Percentiles rank a stretch among this genome's conserved stretches.
These are phyloP conservation scores for Oxytorus armatus DNA, from an alignment of 2,888 invertebrate species.

Conservation along the genomic window DNA sequence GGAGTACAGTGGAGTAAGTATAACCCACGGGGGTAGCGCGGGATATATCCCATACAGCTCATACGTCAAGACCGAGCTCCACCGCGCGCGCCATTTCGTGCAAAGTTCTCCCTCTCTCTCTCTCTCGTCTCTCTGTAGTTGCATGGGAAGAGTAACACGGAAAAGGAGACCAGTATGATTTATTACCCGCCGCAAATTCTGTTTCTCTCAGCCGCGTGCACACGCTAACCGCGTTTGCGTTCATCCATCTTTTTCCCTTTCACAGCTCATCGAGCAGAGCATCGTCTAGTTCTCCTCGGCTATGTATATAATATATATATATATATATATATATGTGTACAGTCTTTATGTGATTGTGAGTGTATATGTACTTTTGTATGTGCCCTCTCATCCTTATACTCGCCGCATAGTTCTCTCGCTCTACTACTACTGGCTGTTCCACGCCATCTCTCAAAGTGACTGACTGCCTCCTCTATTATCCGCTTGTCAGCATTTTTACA, in stretches of 20 bases:
- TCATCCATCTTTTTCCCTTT: conserved; percentile 85
- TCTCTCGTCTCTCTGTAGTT: conserved; percentile 41
- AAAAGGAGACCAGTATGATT: conserved; percentile 82
- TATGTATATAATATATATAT: too few relatives aligned
- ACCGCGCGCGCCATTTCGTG: conserved; percentile 60
- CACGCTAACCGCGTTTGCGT: conserved; percentile 83
- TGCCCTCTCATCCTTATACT: conserved; percentile 55
- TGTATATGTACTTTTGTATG: conserved; percentile 18
- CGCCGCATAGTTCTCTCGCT: conserved; percentile 59
- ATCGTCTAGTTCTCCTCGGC: conserved; percentile 57
- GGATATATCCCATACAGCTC: conserved; percentile 55
- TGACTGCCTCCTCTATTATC: conserved; percentile 84
- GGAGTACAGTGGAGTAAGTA: conserved; percentile 43
- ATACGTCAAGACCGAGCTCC: conserved; percentile 60
- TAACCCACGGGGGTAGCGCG: conserved; percentile 46
- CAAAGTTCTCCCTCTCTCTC: conserved; percentile 53
- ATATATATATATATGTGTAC: conserved; percentile 22
- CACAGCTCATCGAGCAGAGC: conserved; percentile 81
- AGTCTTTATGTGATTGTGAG: neutral
- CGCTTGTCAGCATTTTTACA: conserved; percentile 85
- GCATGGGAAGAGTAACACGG: conserved; percentile 70
- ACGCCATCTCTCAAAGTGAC: conserved; percentile 84
- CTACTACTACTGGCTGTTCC: conserved; percentile 80
- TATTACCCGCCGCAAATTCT: conserved; percentile 84
- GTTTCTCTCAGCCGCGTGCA: conserved; percentile 80